Conservation (phyloP, 2,888 invertebrate species). For the Eustalomyia histrio region DNA sequence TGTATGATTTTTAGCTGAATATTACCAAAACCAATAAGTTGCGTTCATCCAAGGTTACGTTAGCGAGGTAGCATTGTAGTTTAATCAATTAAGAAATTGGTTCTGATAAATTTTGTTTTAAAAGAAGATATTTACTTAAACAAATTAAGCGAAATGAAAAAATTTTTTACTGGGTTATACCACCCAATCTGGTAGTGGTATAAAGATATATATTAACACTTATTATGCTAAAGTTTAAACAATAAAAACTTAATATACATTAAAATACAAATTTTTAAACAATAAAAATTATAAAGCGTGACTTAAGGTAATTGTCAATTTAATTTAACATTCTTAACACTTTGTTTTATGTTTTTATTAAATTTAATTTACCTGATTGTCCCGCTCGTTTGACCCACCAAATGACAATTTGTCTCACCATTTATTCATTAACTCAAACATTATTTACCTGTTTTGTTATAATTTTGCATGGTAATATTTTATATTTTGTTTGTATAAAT, state of each 20-base stretch:
- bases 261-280: slow-evolving; percentile 30
- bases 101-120: no score
- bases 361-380: neutral
- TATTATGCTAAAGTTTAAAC: slow-evolving; percentile 18
- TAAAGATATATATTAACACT: slow-evolving; percentile 26
- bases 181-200: slow-evolving; percentile 10
- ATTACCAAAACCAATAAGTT: no score
- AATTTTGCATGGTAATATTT: slow-evolving; percentile 12
- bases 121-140: no score
- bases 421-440: neutral
- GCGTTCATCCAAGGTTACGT: no score
- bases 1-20: no score
- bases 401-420: neutral
- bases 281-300: slow-evolving; percentile 58
- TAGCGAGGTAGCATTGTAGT: no score
- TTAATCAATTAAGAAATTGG: no score
- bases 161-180: neutral
- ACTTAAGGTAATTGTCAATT: slow-evolving; percentile 52
- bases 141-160: no score
- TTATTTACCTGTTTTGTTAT: neutral
- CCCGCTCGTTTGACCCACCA: neutral
- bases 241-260: slow-evolving; percentile 38
- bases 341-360: slow-evolving; percentile 32
- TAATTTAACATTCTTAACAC: slow-evolving; percentile 57
- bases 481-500: slow-evolving; percentile 16